Conservation (phyloP, 2,113 vertebrate species). For the Ictalurus furcatus region DNA sequence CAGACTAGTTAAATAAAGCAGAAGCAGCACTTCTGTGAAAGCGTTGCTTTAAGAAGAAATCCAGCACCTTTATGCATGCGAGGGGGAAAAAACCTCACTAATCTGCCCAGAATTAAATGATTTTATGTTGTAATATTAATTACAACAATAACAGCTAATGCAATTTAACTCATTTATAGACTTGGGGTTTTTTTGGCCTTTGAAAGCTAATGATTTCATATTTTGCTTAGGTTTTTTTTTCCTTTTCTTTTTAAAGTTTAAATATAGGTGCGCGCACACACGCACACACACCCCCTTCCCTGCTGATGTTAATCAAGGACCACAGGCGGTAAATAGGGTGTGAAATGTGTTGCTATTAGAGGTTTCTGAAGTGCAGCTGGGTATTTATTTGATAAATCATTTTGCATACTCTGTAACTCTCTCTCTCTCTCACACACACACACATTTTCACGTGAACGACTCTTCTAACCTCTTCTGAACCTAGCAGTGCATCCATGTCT, state of each 20-base stretch:
- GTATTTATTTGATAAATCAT: conserved; percentile 34
- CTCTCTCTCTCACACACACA: background rate
- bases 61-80: background rate
- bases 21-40: background rate
- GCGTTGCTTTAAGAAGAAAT: background rate
- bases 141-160: background rate
- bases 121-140: background rate
- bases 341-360: conserved; percentile 48
- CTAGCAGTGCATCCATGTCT: background rate
- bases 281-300: conserved; percentile 2
- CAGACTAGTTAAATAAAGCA: background rate
- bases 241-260: background rate
- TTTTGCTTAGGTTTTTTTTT: background rate
- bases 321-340: conserved; percentile 37
- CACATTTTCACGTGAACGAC: background rate
- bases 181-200: background rate
- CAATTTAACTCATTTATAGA: background rate
- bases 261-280: background rate
- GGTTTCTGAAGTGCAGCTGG: conserved; percentile 28
- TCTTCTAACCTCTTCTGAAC: background rate
- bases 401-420: background rate
- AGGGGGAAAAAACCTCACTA: background rate
- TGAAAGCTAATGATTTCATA: background rate
- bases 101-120: background rate
- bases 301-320: conserved; percentile 44